These are phyloP conservation scores for Chloroclysta siterata DNA, from an alignment of 2,888 invertebrate species.

Conservation along the genomic window DNA sequence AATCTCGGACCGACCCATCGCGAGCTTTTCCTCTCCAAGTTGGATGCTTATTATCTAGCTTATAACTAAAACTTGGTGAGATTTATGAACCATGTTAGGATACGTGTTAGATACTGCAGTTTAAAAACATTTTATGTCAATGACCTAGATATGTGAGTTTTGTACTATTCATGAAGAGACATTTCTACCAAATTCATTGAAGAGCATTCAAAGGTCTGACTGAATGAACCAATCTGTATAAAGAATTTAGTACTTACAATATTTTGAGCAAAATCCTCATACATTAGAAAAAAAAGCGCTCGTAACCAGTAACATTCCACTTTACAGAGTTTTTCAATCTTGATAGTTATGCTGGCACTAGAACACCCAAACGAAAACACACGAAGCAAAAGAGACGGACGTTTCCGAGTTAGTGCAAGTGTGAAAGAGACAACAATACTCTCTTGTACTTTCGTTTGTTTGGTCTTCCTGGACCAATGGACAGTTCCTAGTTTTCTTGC, in stretches of 20 bases:
- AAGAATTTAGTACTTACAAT: slow-evolving; percentile 10
- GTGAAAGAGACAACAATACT: neutral
- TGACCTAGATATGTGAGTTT: neutral
- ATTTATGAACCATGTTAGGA: slow-evolving; percentile 26
- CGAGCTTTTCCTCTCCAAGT: slow-evolving; percentile 47
- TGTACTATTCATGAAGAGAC: neutral
- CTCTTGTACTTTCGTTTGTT: neutral
- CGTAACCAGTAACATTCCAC: too few species aligned
- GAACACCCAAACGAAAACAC: neutral
- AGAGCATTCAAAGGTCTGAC: slow-evolving; percentile 19
- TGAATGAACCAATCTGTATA: neutral
- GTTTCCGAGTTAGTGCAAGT: neutral
- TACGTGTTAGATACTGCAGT: slow-evolving; percentile 22
- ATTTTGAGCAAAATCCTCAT: neutral
- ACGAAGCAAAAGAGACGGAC: neutral
- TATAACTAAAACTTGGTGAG: slow-evolving; percentile 40
- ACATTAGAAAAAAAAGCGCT: neutral
- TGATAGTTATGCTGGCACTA: neutral
- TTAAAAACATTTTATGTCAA: neutral
- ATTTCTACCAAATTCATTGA: slow-evolving; percentile 26
- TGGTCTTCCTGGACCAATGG: neutral
- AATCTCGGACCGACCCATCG: slow-evolving; percentile 44
- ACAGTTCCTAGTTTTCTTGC: neutral
- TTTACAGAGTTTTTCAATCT: neutral
- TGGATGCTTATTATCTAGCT: slow-evolving; percentile 33